Evolutionary conservation across 2,797 vertebrate species (phyloP).

Genomic region (Lepus oiostolus): DNA sequence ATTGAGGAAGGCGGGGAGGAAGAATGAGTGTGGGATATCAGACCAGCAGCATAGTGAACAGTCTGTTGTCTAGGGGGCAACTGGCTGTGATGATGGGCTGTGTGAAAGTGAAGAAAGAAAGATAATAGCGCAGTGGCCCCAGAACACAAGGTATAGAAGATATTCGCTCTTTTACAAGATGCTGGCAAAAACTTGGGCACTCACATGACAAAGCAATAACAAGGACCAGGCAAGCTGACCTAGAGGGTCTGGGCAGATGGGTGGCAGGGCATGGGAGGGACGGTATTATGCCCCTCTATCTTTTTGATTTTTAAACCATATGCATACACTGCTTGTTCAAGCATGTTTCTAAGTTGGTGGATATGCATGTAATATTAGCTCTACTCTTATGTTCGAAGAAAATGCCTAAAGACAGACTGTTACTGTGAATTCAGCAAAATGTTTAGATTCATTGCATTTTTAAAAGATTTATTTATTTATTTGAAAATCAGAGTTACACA

Average conservation of each 20-base stretch:
- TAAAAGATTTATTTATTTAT: too few relatives aligned
- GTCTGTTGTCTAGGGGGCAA: neutral
- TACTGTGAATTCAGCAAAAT: constrained; percentile 17
- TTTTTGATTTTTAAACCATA: neutral
- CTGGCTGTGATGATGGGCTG: neutral
- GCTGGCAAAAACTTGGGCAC: neutral
- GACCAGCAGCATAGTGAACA: neutral
- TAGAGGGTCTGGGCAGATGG: neutral
- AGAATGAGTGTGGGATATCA: neutral
- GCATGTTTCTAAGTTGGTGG: neutral
- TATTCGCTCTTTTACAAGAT: neutral
- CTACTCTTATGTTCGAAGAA: neutral
- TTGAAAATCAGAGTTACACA: too few relatives aligned
- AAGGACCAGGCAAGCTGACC: neutral
- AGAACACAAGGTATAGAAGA: neutral
- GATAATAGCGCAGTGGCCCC: neutral
- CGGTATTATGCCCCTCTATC: neutral
- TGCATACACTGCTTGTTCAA: neutral
- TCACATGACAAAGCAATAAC: neutral
- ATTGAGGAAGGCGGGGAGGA: neutral
- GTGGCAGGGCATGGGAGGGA: neutral
- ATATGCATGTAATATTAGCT: neutral
- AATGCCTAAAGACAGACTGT: neutral
- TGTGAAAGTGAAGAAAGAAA: neutral
- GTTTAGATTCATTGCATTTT: neutral